These are phyloP conservation scores for Strix uralensis DNA, from an alignment of 2,113 vertebrate genomes.

Conservation along the genomic window DNA sequence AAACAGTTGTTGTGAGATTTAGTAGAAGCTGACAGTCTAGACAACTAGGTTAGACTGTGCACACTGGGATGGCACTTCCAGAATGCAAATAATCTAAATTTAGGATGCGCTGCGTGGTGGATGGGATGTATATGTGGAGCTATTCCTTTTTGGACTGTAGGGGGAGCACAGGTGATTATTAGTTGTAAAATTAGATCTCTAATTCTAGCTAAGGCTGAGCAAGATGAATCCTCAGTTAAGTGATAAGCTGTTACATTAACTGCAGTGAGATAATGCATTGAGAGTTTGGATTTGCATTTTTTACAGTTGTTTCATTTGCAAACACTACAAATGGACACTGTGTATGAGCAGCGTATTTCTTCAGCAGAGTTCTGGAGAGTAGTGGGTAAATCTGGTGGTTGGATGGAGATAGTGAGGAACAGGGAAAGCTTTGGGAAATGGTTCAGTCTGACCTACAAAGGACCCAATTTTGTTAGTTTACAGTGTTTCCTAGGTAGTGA, in stretches of 20 bases:
- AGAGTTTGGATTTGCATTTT: background rate
- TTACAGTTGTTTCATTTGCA: background rate
- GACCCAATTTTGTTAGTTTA: background rate
- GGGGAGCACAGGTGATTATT: background rate
- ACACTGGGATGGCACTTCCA: background rate
- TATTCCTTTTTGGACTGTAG: background rate
- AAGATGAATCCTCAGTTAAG: background rate
- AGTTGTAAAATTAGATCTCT: background rate
- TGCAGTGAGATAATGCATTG: background rate
- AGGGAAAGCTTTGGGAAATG: background rate
- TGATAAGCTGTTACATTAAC: background rate
- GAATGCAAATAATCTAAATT: background rate
- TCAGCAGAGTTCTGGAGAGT: background rate
- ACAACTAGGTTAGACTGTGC: background rate
- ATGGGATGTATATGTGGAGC: background rate
- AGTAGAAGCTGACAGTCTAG: background rate
- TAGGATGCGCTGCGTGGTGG: background rate
- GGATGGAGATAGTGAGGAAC: background rate
- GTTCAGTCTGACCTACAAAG: background rate
- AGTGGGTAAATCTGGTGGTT: fast-evolving
- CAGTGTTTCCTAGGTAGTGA: background rate
- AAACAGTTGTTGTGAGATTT: background rate
- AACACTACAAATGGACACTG: background rate
- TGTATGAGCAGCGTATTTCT: background rate
- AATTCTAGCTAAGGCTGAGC: background rate